Evolutionary conservation across 2,797 vertebrate genomes (phyloP).

Genomic region (Hippocampus kuda): DNA sequence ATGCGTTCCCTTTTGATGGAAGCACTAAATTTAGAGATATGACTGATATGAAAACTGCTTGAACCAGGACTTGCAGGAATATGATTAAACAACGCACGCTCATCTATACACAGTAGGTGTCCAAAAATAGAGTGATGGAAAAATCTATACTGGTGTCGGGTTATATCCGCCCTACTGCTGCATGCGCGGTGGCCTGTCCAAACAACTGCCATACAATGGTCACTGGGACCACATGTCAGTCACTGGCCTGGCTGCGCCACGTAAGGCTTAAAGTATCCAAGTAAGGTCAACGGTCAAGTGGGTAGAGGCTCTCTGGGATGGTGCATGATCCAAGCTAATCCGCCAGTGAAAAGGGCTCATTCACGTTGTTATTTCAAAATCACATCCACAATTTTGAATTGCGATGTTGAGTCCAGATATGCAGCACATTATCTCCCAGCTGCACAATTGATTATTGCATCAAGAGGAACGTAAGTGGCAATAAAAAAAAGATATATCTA

Average conservation of each 20-base stretch:
- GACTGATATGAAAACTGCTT: not conserved
- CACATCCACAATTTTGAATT: not conserved
- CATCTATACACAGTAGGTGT: slow-evolving; percentile 29
- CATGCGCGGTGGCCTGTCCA: slow-evolving; percentile 20
- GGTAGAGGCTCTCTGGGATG: slow-evolving; percentile 26
- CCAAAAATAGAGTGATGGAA: slow-evolving; percentile 63
- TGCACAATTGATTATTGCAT: slow-evolving; percentile 17
- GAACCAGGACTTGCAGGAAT: slow-evolving; percentile 17
- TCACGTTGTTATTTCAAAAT: slow-evolving; percentile 5
- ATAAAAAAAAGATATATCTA: slow-evolving; percentile 16
- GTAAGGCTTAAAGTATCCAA: slow-evolving; percentile 31
- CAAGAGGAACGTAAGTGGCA: slow-evolving; percentile 11
- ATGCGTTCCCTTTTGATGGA: slow-evolving; percentile 20
- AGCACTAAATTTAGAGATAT: slow-evolving; percentile 9
- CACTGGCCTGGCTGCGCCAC: slow-evolving; percentile 26
- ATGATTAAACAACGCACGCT: slow-evolving; percentile 19
- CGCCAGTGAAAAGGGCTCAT: slow-evolving; percentile 28
- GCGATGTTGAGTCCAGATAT: not conserved
- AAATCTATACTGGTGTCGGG: slow-evolving; percentile 66
- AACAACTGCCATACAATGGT: slow-evolving; percentile 36
- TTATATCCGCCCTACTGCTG: slow-evolving; percentile 52
- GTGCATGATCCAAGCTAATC: slow-evolving; percentile 36
- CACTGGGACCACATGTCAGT: slow-evolving; percentile 50
- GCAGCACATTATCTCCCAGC: not conserved
- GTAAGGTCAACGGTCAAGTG: slow-evolving; percentile 25